These are phyloP conservation scores for Bos taurus DNA, from an alignment of 2,113 vertebrate species.

Conservation along the genomic window ARS-UCD2.0 NC_037330.1:22857001-22857500, in stretches of 20 bases:
- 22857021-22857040: background rate
- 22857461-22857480: background rate
- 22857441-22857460: background rate
- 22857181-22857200: slow-evolving; percentile 91
- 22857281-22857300: slow-evolving; percentile 74
- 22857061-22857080: background rate
- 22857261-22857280: slow-evolving; percentile 64
- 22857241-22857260: slow-evolving; percentile 82
- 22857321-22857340: slow-evolving; percentile 26
- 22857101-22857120: background rate
- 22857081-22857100: background rate
- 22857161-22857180: slow-evolving; percentile 91
- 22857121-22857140: slow-evolving; percentile 84
- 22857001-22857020: background rate
- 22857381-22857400: background rate
- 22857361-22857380: no score
- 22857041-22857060: background rate
- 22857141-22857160: slow-evolving; percentile 90
- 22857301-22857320: background rate
- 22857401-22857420: no score
- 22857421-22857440: background rate
- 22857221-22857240: slow-evolving; percentile 83
- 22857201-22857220: slow-evolving; percentile 91
- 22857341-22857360: background rate
- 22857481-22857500: background rate